Base-by-base conservation (phyloP, 2,113 vertebrate genomes). In the Dasypus novemcinctus region DNA sequence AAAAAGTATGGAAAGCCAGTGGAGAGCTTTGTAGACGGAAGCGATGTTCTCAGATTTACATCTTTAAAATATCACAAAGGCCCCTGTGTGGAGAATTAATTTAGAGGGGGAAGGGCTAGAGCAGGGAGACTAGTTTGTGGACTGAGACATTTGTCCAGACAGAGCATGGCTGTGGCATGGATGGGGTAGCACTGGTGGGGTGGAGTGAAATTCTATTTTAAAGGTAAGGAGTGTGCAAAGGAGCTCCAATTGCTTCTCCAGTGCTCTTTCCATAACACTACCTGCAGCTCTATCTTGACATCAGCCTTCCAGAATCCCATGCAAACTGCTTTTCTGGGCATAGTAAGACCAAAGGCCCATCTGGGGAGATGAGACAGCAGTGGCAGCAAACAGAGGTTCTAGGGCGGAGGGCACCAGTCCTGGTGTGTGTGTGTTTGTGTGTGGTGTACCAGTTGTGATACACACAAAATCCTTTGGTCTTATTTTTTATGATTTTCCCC, bases 101-200 rank as follows among this genome's bases (percentile, higher is more conserved):
- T 23, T 18, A 59, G 23, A 18, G 21, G 20, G 4, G 1, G 23
- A 4, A n/a, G 15, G 43, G 15, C 0, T 8, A 33, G 23, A 10
- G 12, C 57, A 8, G 29, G 49, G 31, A 17, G 90, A 18, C 23
- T 5, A 33, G 13, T n/a, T 38, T 29, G 27, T 1, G 18, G 41
- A 36, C 25, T 2, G 36, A 7, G 7, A 17, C 15, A 1, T 0
- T 25, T 31, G 15, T n/a, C 59, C 10, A 4, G 6, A 66, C 13
- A 1, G 64, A 18, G 25, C 9, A 7, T 15, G 0, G 21, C 0
- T 0, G 41, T 33, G 46, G 5, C 27, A 29, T 7, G 14, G 61
- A 33, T 12, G 29, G 46, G 41, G 36, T 2, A 10, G 2, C 2
- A 0, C 29, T 6, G 8, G 18, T 9, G 7, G 61, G 23, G 27